Percentiles rank a stretch among this genome's conserved stretches.
phyloP scores from a whole-genome alignment of 2,797 vertebrate genomes.

The Alauda arvensis region DNA sequence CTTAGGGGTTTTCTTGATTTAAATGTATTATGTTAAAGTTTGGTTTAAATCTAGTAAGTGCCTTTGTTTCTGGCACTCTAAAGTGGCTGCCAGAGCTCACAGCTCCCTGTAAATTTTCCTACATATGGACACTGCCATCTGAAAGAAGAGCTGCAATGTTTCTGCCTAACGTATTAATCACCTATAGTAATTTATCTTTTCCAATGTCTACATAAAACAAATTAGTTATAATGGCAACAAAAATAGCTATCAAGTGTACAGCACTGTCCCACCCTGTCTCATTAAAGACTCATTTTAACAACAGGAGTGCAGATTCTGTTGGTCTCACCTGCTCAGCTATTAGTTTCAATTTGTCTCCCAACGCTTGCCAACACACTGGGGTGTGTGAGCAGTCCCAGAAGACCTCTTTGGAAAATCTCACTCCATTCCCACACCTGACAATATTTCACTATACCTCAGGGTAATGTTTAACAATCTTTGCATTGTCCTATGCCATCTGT shows the following conservation, averaged over 20 bases:
- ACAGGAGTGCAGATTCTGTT: conserved; percentile 20
- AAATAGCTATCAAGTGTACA: background rate
- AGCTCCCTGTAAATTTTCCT: background rate
- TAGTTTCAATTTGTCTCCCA: conserved; percentile 57
- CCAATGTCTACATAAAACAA: background rate
- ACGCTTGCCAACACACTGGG: background rate
- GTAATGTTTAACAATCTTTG: conserved; percentile 55
- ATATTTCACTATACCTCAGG: conserved; percentile 53
- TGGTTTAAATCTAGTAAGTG: background rate
- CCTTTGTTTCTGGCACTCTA: background rate
- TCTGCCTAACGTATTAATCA: background rate
- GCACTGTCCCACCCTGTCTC: background rate
- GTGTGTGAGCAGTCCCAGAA: conserved; percentile 40
- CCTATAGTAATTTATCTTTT: conserved; percentile 27
- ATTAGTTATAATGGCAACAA: conserved; percentile 8
- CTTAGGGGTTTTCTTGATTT: background rate
- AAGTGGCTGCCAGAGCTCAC: background rate
- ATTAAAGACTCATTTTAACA: conserved; percentile 38
- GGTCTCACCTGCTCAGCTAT: conserved; percentile 52
- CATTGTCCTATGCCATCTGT: conserved; percentile 67
- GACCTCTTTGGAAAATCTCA: conserved; percentile 46
- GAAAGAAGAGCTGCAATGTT: conserved; percentile 38
- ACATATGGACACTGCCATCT: background rate
- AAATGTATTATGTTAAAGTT: background rate
- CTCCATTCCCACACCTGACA: conserved; percentile 54